A percentile compares a stretch with the other conserved stretches of the same genome.
Evolutionary conservation across 1,140 invertebrate species (phyloP).

Genomic region (Caenorhabditis latens): DNA sequence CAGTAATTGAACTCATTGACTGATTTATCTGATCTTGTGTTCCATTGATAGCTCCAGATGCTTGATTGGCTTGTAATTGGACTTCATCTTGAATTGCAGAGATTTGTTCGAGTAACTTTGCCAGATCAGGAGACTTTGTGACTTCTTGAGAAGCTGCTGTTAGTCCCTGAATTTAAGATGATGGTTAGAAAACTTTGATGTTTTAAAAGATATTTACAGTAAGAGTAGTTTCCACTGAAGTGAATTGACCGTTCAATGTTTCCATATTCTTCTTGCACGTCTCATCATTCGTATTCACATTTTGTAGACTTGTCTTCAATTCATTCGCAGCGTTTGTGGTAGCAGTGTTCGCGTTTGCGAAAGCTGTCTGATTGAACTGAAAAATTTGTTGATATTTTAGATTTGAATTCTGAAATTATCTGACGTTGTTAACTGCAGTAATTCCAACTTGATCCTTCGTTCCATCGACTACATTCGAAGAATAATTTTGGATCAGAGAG

Average conservation of each 20-base stretch:
- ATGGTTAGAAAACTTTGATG: no score
- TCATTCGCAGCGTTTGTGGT: neutral
- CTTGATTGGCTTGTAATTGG: neutral
- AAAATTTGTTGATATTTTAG: neutral
- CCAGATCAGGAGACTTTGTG: neutral
- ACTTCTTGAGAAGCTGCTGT: neutral
- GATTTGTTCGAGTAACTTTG: neutral
- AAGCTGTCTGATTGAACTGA: neutral
- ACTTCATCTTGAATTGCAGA: neutral
- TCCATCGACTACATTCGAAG: neutral
- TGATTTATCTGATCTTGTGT: constrained; percentile 8
- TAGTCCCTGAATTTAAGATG: neutral
- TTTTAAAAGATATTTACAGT: neutral
- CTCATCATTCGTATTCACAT: neutral
- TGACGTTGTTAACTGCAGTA: constrained; percentile 5
- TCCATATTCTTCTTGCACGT: neutral
- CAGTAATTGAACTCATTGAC: neutral
- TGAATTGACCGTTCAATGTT: neutral
- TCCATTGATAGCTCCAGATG: constrained; percentile 3
- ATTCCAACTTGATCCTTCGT: constrained; percentile 9
- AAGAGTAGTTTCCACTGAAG: neutral
- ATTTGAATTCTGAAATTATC: neutral
- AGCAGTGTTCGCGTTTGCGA: neutral
- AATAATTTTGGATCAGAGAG: neutral
- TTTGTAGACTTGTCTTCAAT: neutral